Percentiles rank a stretch among this genome's conserved stretches.
Conservation (phyloP, 2,797 vertebrate species). For the Tragopan temminckii region DNA sequence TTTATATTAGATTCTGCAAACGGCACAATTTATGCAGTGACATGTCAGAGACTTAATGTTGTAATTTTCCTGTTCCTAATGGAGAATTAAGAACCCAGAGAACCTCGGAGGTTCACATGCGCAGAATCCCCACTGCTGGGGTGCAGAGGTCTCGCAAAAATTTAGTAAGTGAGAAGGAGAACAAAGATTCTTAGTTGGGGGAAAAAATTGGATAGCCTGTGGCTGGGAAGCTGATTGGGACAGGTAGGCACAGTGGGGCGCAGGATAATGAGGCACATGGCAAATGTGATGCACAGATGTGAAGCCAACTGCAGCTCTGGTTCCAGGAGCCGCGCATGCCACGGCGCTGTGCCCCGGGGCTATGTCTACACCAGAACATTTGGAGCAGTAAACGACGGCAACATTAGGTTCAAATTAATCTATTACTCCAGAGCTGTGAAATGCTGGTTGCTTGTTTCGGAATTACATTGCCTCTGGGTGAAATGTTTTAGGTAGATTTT, state of each 20-base stretch:
- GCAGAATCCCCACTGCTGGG: conserved; percentile 82
- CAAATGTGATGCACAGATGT: conserved; percentile 92
- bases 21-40: conserved; percentile 85
- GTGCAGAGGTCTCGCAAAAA: conserved; percentile 87
- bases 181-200: conserved; percentile 87
- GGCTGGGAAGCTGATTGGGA: conserved; percentile 88
- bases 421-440: conserved; percentile 91
- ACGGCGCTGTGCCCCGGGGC: conserved; percentile 84
- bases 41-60: conserved; percentile 83
- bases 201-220: conserved; percentile 85
- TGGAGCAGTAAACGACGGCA: conserved; percentile 88
- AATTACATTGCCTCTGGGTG: conserved; percentile 89
- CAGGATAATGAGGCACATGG: conserved; percentile 87
- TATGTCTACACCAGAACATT: conserved; percentile 90
- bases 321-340: conserved; percentile 86
- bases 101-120: conserved; percentile 80
- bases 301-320: conserved; percentile 87
- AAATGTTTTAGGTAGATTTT: conserved; percentile 90
- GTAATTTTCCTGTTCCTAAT: conserved; percentile 84
- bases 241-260: conserved; percentile 91
- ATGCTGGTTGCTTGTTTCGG: conserved; percentile 88
- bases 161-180: conserved; percentile 89
- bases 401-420: conserved; percentile 91
- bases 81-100: conserved; percentile 84
- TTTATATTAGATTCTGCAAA: conserved; percentile 84